These are phyloP conservation scores for Nymphicus hollandicus DNA, from an alignment of 2,113 vertebrate species.

Conservation along the genomic window DNA sequence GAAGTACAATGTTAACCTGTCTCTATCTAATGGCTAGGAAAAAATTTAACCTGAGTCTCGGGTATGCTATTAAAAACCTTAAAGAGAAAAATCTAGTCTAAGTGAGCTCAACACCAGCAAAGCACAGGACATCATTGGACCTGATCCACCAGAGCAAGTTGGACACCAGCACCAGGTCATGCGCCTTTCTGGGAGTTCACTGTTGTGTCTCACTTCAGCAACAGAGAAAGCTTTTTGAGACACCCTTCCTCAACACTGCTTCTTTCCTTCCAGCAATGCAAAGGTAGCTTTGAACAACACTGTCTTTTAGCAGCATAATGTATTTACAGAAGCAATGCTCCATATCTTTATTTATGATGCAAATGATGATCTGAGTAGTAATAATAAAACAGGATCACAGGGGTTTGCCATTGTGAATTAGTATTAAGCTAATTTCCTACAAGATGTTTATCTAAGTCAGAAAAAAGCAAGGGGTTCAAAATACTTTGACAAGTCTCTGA, in stretches of 20 bases:
- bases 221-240: not conserved
- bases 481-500: slow-evolving; percentile 2
- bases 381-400: slow-evolving; percentile 13
- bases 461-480: slow-evolving; percentile 31
- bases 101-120: not conserved
- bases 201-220: not conserved
- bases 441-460: slow-evolving; percentile 39
- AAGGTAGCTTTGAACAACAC: not conserved
- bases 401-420: not conserved
- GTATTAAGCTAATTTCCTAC: slow-evolving; percentile 46
- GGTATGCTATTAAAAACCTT: not conserved
- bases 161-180: not conserved
- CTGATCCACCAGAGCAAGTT: not conserved
- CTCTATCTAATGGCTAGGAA: not conserved
- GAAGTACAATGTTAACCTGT: not conserved
- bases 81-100: not conserved
- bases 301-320: not conserved
- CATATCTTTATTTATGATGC: slow-evolving; percentile 12
- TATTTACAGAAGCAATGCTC: not conserved
- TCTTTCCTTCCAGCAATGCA: not conserved
- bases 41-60: not conserved
- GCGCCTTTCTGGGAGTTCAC: not conserved
- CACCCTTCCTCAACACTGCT: not conserved
- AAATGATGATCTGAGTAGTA: not conserved
- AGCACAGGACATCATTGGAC: not conserved